A percentile compares a stretch with the other conserved stretches of the same genome.
phyloP scores from a whole-genome alignment of 2,113 vertebrate genomes.

The Pterocles gutturalis region DNA sequence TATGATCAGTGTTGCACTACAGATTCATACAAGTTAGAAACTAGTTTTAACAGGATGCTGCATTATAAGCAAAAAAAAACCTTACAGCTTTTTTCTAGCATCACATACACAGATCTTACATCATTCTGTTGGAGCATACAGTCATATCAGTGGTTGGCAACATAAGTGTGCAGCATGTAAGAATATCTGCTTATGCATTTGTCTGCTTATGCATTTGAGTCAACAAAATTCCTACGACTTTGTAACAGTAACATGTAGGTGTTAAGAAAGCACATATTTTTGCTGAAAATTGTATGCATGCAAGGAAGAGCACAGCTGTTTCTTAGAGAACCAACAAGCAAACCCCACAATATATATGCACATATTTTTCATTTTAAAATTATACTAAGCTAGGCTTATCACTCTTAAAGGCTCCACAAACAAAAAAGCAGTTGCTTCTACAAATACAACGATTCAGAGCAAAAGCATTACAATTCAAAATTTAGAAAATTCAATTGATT shows the following conservation, averaged over 20 bases:
- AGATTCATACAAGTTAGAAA: neutral
- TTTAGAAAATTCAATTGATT: neutral
- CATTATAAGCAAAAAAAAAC: neutral
- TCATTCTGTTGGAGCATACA: neutral
- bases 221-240: neutral
- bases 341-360: neutral
- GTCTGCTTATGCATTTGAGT: neutral
- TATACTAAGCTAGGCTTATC: neutral
- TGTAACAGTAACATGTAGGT: neutral
- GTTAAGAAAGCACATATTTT: neutral
- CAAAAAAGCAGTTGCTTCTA: neutral
- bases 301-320: neutral
- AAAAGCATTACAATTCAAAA: neutral
- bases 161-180: neutral
- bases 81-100: neutral
- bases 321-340: slow-evolving; percentile 23
- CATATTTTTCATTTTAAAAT: neutral
- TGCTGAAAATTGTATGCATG: neutral
- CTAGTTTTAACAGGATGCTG: neutral
- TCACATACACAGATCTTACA: neutral
- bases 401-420: neutral
- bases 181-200: neutral
- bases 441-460: neutral
- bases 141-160: slow-evolving; percentile 35
- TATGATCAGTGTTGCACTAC: neutral